These are phyloP conservation scores for Syrphus vitripennis DNA, from an alignment of 2,888 invertebrate genomes.

Conservation along the genomic window DNA sequence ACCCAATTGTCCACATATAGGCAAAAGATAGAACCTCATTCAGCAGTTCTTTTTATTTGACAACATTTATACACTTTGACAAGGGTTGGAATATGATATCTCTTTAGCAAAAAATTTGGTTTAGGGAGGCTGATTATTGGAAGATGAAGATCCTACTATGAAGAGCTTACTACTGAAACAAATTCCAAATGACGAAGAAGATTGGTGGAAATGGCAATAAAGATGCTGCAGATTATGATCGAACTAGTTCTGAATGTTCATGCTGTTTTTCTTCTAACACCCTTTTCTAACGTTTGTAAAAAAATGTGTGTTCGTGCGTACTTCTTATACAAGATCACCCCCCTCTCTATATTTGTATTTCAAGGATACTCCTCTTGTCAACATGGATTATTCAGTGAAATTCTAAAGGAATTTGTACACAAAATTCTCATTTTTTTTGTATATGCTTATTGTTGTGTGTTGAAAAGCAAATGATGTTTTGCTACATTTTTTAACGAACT, in stretches of 20 bases:
- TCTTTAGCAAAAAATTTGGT: slow-evolving; percentile 47
- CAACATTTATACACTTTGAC: slow-evolving; percentile 7
- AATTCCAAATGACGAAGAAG: slow-evolving; percentile 14
- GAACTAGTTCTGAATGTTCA: slow-evolving; percentile 60
- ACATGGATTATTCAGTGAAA: slow-evolving; percentile 24
- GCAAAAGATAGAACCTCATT: slow-evolving; percentile 28
- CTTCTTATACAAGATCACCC: slow-evolving; percentile 50
- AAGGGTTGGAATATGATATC: slow-evolving; percentile 70
- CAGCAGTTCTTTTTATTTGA: slow-evolving; percentile 13
- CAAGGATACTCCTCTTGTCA: slow-evolving; percentile 18
- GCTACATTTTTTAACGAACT: background rate
- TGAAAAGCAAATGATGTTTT: slow-evolving; percentile 19
- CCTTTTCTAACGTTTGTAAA: slow-evolving; percentile 28
- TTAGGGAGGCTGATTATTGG: slow-evolving; percentile 44
- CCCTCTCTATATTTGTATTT: slow-evolving; percentile 24
- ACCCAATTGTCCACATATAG: slow-evolving; percentile 61
- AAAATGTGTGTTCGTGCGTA: slow-evolving; percentile 57
- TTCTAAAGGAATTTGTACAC: slow-evolving; percentile 10
- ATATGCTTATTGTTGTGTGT: slow-evolving; percentile 16
- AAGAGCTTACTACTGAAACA: slow-evolving; percentile 15
- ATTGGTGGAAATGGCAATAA: slow-evolving; percentile 5
- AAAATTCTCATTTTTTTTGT: slow-evolving; percentile 8
- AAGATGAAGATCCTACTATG: slow-evolving; percentile 40
- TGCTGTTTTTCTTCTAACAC: slow-evolving; percentile 42
- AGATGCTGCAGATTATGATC: slow-evolving; percentile 62